Conservation (phyloP, 1,140 invertebrate genomes). For the Diorhabda sublineata region DNA sequence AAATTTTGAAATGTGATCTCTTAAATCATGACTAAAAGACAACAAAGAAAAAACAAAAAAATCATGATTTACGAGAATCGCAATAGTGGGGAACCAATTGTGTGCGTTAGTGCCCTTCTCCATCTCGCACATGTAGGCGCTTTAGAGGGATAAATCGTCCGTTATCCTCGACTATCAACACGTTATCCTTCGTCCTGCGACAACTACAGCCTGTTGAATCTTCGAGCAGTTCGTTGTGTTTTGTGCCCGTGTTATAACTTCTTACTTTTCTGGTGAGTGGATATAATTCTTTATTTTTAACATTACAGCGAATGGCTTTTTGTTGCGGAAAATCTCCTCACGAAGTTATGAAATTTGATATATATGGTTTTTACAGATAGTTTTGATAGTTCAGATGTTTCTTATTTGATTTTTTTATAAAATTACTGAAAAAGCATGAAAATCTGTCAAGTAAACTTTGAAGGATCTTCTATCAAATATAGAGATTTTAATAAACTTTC, state of each 20-base stretch:
- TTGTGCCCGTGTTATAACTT: background rate
- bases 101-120: background rate
- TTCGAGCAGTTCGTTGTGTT: background rate
- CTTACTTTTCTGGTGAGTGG: background rate
- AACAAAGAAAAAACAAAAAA: background rate
- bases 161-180: background rate
- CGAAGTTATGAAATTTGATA: too few relatives aligned
- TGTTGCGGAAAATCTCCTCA: too few relatives aligned
- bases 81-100: slow-evolving; percentile 1
- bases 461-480: too few relatives aligned
- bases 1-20: too few relatives aligned
- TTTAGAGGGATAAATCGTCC: background rate
- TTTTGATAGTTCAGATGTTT: too few relatives aligned
- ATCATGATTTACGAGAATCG: background rate
- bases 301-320: background rate
- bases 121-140: background rate
- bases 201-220: background rate
- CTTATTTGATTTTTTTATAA: too few relatives aligned
- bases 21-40: background rate
- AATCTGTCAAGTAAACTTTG: too few relatives aligned
- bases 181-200: slow-evolving; percentile 1
- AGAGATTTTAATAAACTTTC: too few relatives aligned
- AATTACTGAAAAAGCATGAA: too few relatives aligned
- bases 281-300: background rate
- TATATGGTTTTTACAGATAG: too few relatives aligned